Evolutionary conservation across 2,888 invertebrate species (phyloP), one percentile per base, ranked within the genome.

Genomic region (Scrobipalpa costella): DNA sequence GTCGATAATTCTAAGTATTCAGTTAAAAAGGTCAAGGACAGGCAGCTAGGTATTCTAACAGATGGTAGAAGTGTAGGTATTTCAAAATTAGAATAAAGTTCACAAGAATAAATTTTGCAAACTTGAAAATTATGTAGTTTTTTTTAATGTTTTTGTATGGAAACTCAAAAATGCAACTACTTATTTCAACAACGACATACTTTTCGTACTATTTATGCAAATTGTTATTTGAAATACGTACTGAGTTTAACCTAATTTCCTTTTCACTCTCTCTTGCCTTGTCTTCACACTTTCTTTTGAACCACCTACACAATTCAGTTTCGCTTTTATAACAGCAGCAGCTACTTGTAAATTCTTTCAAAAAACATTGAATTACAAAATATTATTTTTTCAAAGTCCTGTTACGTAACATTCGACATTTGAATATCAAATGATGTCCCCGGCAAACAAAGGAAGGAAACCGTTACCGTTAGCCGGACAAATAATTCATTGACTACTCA

Each of bases 281-380:
- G 72, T 74, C 59, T 69, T 72, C 67, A 68, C 73, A 78, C 81
- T 81, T 83, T 81, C 78, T 76, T 78, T 77, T 68, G 50, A 63
- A 61, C 19, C 8, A 44, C 40, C 40, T 40, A 40, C 40, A 40
- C 40, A 40, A 1, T 9, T 11, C 1, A 9, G 11, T 13, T 13
- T 40, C 40, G n/a, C 1, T 40, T 11, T n/a, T 6, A 9, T 0
- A 3, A 13, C 13, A 7, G 13, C 40, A n/a, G 13, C 2, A 40
- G 13, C 40, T 40, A 13, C 11, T n/a, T 40, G 40, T 40, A 40
- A 38, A 40, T 40, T 13, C 11, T 40, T 9, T 40, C 40, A 13
- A 1, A 1, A 40, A 13, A 7, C 8, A 6, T 38, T 11, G 7
- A 38, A 38, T 38, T 38, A 7, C 11, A 11, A 7, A 2, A 11